Conservation (phyloP, 2,797 vertebrate genomes). For the Kryptolebias ocellatus region DNA sequence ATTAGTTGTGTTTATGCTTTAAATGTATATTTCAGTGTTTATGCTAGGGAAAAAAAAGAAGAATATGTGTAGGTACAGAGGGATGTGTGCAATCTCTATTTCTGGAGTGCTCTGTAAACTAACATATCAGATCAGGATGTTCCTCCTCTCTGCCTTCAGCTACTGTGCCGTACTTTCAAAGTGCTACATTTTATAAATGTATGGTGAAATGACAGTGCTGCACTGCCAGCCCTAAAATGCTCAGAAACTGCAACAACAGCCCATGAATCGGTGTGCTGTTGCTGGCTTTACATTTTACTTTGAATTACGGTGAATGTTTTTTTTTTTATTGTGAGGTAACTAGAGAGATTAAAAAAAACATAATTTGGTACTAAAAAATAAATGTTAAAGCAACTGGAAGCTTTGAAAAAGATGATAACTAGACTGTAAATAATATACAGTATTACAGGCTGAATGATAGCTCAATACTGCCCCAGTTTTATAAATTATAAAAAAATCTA, state of each 20-base stretch:
- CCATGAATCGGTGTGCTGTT: constrained; percentile 21
- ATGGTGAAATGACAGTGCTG: constrained; percentile 43
- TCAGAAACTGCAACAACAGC: constrained; percentile 52
- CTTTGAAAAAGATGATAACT: constrained; percentile 15
- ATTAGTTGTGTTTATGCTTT: constrained; percentile 63
- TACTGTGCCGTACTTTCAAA: constrained; percentile 68
- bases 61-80: constrained; percentile 54
- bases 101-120: constrained; percentile 53
- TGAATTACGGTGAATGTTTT: constrained; percentile 32
- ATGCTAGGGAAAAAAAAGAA: constrained; percentile 25
- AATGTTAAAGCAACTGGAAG: constrained; percentile 15
- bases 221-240: constrained; percentile 63
- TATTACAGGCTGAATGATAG: constrained; percentile 8
- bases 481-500: constrained; percentile 9
- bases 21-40: constrained; percentile 64
- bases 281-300: constrained; percentile 35
- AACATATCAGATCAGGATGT: constrained; percentile 67
- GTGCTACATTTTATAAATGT: constrained; percentile 69
- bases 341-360: constrained; percentile 6
- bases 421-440: constrained; percentile 34
- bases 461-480: constrained; percentile 34
- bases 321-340: constrained; percentile 5
- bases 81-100: constrained; percentile 78
- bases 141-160: constrained; percentile 71
- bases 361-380: constrained; percentile 1